A percentile compares a stretch with the other conserved stretches of the same genome.
Conservation (phyloP, 2,797 vertebrate genomes). For the Cichlasoma orientale region DNA sequence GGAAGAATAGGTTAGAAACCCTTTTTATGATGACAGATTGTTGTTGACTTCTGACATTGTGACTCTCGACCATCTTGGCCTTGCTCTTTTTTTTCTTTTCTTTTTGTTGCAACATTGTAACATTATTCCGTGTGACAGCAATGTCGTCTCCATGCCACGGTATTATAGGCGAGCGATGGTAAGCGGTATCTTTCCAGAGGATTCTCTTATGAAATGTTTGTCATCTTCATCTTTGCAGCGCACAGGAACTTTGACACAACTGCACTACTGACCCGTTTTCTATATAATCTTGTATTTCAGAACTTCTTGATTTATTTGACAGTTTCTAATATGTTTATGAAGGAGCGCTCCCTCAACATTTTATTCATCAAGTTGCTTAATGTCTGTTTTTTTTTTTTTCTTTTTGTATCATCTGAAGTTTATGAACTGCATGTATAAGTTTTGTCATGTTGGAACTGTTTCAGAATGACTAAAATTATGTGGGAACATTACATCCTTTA, state of each 20-base stretch:
- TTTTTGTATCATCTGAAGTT: conserved; percentile 60
- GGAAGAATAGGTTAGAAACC: conserved; percentile 42
- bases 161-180: conserved; percentile 30
- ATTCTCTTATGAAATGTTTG: conserved; percentile 37
- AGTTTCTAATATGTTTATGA: conserved; percentile 50
- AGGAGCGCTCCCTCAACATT: conserved; percentile 46
- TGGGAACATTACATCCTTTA: conserved; percentile 72
- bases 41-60: conserved; percentile 48
- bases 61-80: conserved; percentile 73
- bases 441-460: conserved; percentile 63
- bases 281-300: conserved; percentile 52
- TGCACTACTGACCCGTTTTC: conserved; percentile 45
- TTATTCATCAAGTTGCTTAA: conserved; percentile 51
- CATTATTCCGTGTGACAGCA: conserved; percentile 50
- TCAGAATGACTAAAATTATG: conserved; percentile 68
- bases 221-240: conserved; percentile 46
- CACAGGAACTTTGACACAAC: conserved; percentile 38
- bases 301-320: conserved; percentile 44
- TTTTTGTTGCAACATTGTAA: conserved; percentile 26
- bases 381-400: conserved; percentile 37
- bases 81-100: conserved; percentile 60
- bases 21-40: conserved; percentile 53
- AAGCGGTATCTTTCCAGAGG: conserved; percentile 18
- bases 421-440: conserved; percentile 65
- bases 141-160: conserved; percentile 38